phyloP scores from a whole-genome alignment of 2,113 vertebrate species.

The Mellivora capensis region DNA sequence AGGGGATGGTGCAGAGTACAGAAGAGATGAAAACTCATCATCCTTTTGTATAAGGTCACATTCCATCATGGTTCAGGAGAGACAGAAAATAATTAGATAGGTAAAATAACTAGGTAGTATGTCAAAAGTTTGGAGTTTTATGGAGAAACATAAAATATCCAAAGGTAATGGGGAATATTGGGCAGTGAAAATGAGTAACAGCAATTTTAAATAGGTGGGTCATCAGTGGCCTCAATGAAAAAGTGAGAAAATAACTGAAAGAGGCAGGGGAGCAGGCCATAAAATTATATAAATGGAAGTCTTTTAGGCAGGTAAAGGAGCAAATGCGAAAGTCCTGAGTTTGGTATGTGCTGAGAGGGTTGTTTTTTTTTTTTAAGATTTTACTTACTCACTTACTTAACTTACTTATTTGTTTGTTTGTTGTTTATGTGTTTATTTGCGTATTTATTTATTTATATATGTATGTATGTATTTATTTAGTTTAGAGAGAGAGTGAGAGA shows the following conservation, averaged over 20 bases:
- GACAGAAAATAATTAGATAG: not conserved
- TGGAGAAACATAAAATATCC: conserved; percentile 14
- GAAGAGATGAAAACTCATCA: not conserved
- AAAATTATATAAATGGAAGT: not conserved
- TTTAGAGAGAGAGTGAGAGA: not conserved
- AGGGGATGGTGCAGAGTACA: not conserved
- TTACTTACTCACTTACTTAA: no score
- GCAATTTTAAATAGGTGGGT: not conserved
- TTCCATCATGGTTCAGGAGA: not conserved
- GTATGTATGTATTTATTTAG: no score
- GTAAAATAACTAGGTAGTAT: not conserved
- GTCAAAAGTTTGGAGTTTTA: not conserved
- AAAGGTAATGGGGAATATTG: not conserved
- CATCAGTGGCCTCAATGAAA: not conserved
- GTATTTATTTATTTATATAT: not conserved
- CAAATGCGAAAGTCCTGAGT: not conserved
- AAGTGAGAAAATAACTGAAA: not conserved
- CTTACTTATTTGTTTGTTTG: no score
- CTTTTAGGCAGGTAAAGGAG: not conserved
- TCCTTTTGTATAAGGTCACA: not conserved
- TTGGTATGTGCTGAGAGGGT: not conserved
- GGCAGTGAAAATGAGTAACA: not conserved
- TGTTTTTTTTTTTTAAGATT: not conserved
- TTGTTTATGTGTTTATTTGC: not conserved
- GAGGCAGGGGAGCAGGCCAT: not conserved